These are phyloP conservation scores for Oncorhynchus mykiss DNA, from an alignment of 2,113 vertebrate genomes.

Conservation along the genomic window DNA sequence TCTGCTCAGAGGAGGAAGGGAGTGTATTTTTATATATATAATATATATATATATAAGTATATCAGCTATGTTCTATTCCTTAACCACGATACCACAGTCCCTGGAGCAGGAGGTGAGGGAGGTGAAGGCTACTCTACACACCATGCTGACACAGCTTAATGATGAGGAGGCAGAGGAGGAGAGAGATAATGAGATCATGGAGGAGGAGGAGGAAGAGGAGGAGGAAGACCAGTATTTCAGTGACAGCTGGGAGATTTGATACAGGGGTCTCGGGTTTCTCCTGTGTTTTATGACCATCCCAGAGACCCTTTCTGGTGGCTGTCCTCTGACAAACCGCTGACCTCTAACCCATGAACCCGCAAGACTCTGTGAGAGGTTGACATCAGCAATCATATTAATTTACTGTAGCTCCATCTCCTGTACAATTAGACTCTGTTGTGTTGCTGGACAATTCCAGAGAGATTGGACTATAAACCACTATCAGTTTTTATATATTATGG, in stretches of 20 bases:
- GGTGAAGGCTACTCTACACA: slow-evolving; percentile 77
- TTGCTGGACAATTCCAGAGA: slow-evolving; percentile 1
- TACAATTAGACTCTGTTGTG: slow-evolving; percentile 30
- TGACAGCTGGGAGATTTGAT: slow-evolving; percentile 83
- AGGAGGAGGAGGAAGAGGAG: slow-evolving; percentile 59
- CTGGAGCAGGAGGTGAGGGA: slow-evolving; percentile 85
- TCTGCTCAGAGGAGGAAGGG: neutral
- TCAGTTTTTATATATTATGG: neutral
- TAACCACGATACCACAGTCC: slow-evolving; percentile 79
- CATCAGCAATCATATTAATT: too few relatives aligned
- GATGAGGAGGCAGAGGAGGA: slow-evolving; percentile 66
- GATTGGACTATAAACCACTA: neutral
- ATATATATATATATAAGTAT: neutral
- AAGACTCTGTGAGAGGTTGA: too few relatives aligned
- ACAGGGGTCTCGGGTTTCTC: slow-evolving; percentile 27
- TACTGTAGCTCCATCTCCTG: slow-evolving; percentile 32
- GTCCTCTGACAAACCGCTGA: slow-evolving; percentile 27
- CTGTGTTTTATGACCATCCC: slow-evolving; percentile 41
- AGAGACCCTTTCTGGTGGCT: slow-evolving; percentile 19
- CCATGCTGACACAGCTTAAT: slow-evolving; percentile 69
- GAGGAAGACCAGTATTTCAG: slow-evolving; percentile 75
- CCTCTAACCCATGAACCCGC: slow-evolving; percentile 44
- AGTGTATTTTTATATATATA: neutral
- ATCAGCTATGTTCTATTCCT: slow-evolving; percentile 60
- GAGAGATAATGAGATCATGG: slow-evolving; percentile 54